Evolutionary conservation across 2,797 vertebrate species (phyloP).

Genomic region (Meriones psammophilus): DNA sequence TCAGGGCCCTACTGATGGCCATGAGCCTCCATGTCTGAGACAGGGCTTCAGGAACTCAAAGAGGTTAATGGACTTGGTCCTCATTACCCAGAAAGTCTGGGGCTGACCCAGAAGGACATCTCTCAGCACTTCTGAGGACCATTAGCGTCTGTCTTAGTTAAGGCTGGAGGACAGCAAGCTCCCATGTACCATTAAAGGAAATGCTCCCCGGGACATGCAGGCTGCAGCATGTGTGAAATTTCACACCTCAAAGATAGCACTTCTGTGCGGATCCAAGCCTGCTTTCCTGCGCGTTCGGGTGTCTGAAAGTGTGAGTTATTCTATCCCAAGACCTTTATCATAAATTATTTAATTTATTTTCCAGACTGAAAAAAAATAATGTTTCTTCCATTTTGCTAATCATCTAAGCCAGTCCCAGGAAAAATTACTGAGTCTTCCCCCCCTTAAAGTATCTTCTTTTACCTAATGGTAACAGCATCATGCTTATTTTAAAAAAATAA

Average conservation of each 20-base stretch:
- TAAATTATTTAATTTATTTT: slow-evolving; percentile 73
- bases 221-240: slow-evolving; percentile 80
- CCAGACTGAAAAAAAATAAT: background rate
- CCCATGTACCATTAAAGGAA: slow-evolving; percentile 59
- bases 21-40: slow-evolving; percentile 47
- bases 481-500: background rate
- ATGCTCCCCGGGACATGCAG: background rate
- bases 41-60: slow-evolving; percentile 20
- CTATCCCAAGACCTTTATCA: slow-evolving; percentile 69
- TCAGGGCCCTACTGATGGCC: slow-evolving; percentile 17
- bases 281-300: slow-evolving; percentile 42
- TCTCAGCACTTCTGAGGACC: slow-evolving; percentile 26
- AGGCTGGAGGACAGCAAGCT: background rate
- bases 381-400: slow-evolving; percentile 51
- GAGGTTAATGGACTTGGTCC: slow-evolving; percentile 63
- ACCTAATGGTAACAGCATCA: background rate
- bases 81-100: slow-evolving; percentile 12
- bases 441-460: background rate
- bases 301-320: slow-evolving; percentile 64
- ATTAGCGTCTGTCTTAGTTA: slow-evolving; percentile 47
- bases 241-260: slow-evolving; percentile 77
- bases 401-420: slow-evolving; percentile 1
- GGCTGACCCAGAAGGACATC: slow-evolving; percentile 26
- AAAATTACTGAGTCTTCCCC: background rate
- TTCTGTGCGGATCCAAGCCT: slow-evolving; percentile 69